A percentile compares a stretch with the other conserved stretches of the same genome.
These are phyloP conservation scores for Mythimna impura DNA, from an alignment of 2,888 invertebrate genomes.

Conservation along the genomic window DNA sequence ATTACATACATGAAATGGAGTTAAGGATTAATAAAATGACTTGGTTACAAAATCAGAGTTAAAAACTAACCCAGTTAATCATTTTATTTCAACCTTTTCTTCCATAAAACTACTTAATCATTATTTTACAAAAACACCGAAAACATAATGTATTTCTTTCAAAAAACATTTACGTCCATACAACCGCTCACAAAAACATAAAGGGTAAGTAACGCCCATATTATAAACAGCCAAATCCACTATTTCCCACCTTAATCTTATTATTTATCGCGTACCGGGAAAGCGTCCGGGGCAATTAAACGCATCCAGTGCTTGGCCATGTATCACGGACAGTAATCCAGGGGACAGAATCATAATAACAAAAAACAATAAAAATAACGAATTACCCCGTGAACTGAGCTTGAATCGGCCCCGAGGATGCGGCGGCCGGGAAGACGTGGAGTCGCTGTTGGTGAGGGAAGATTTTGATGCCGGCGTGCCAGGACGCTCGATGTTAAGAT, in stretches of 20 bases:
- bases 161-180: slow-evolving; percentile 45
- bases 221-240: slow-evolving; percentile 76
- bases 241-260: slow-evolving; percentile 87
- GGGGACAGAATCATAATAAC: slow-evolving; percentile 90
- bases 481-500: too few relatives aligned
- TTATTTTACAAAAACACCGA: neutral
- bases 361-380: slow-evolving; percentile 91
- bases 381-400: slow-evolving; percentile 88
- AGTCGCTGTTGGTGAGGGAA: slow-evolving; percentile 58
- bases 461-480: neutral
- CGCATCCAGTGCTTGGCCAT: slow-evolving; percentile 86
- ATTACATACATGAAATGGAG: too few relatives aligned
- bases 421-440: slow-evolving; percentile 65
- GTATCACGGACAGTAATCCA: slow-evolving; percentile 87
- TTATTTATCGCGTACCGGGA: slow-evolving; percentile 84
- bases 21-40: neutral
- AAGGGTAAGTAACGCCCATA: slow-evolving; percentile 64
- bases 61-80: neutral
- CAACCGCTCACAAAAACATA: slow-evolving; percentile 50
- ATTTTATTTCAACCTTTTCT: neutral
- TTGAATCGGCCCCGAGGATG: slow-evolving; percentile 80
- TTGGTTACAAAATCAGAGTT: neutral
- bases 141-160: neutral
- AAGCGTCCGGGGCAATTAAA: slow-evolving; percentile 88
- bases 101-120: neutral